These are phyloP conservation scores for Drosophila baimaii DNA, from an alignment of 1,140 invertebrate species.

Conservation along the genomic window DNA sequence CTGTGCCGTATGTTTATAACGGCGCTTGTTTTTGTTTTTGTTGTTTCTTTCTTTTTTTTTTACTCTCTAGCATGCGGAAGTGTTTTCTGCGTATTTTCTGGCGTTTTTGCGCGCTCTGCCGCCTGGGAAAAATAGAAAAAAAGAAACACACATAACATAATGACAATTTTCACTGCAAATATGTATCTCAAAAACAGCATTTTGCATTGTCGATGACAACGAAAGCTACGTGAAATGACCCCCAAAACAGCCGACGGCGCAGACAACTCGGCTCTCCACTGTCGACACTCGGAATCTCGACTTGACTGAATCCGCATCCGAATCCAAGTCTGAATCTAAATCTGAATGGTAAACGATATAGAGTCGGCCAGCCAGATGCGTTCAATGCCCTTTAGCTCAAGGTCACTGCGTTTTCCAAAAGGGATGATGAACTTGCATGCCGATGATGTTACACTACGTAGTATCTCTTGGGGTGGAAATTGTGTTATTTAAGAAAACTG, in stretches of 20 bases:
- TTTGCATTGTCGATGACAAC: conserved; percentile 33
- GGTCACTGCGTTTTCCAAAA: conserved; percentile 27
- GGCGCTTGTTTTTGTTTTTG: conserved; percentile 5
- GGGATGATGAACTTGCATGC: neutral
- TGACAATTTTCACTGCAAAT: conserved; percentile 24
- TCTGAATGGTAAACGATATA: conserved; percentile 12
- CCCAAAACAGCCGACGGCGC: conserved; percentile 21
- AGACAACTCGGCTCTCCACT: conserved; percentile 63
- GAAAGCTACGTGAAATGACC: conserved; percentile 12
- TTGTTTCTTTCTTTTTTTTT: neutral
- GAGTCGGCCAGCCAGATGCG: conserved; percentile 28
- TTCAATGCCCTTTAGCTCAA: conserved; percentile 56
- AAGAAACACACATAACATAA: conserved; percentile 24
- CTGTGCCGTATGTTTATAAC: conserved; percentile 13
- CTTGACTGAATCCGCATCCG: conserved; percentile 11
- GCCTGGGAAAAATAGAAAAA: conserved; percentile 51
- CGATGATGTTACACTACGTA: too few relatives aligned
- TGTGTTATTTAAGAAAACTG: neutral
- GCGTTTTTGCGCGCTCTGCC: neutral
- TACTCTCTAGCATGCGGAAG: conserved; percentile 58
- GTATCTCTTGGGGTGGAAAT: neutral
- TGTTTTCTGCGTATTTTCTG: conserved; percentile 15
- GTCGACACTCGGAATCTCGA: conserved; percentile 8
- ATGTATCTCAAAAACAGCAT: conserved; percentile 45
- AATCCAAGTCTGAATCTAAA: conserved; percentile 10